Percentiles rank a stretch among this genome's conserved stretches.
Conservation (phyloP, 1,140 invertebrate species). For the Cyphomyrmex costatus region DNA sequence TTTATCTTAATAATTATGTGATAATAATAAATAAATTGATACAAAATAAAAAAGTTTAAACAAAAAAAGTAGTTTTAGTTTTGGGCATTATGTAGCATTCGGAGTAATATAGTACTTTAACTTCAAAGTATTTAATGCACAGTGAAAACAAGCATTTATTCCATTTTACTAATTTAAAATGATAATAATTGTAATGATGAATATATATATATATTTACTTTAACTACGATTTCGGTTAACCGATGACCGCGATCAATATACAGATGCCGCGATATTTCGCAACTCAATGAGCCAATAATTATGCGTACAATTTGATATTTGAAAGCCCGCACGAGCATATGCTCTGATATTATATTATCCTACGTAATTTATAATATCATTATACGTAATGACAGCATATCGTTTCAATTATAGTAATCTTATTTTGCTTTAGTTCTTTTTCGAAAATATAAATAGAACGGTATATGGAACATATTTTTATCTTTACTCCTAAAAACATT, state of each 20-base stretch:
- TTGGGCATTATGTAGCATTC: not conserved
- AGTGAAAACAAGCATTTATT: not conserved
- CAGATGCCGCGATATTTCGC: slow-evolving; percentile 25
- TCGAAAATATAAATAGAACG: not conserved
- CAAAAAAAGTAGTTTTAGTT: not conserved
- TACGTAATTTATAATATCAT: not conserved
- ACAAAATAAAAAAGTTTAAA: not conserved
- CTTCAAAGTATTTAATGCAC: not conserved
- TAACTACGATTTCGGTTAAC: slow-evolving; percentile 23
- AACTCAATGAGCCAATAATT: slow-evolving; percentile 55
- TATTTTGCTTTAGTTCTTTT: not conserved
- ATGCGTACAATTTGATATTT: slow-evolving; percentile 35
- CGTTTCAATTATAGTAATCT: slow-evolving; percentile 6
- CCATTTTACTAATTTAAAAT: slow-evolving; percentile 19
- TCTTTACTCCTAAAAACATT: not conserved
- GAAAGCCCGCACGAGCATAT: not conserved
- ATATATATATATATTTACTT: slow-evolving; percentile 47
- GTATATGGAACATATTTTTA: slow-evolving; percentile 10
- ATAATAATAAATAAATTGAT: slow-evolving; percentile 3
- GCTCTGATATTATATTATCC: not conserved
- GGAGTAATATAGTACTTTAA: not conserved
- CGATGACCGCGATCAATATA: slow-evolving; percentile 34
- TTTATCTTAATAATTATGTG: not conserved
- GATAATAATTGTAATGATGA: slow-evolving; percentile 1
- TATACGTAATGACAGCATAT: not conserved